Evolutionary conservation across 2,797 vertebrate genomes (phyloP).

Genomic region (Anabas testudineus): DNA sequence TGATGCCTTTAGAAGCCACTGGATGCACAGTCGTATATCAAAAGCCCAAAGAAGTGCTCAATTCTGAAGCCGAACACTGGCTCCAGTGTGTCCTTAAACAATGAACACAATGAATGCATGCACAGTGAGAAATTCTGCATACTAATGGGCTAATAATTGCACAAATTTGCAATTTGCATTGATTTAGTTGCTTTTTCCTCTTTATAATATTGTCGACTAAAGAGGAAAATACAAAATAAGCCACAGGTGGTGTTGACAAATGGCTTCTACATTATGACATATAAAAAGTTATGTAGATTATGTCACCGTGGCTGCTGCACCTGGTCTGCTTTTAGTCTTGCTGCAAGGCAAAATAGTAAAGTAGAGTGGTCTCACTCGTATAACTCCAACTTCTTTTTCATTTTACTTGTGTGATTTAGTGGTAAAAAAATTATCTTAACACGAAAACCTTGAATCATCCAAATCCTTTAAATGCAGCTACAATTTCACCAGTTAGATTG

Average conservation of each 20-base stretch:
- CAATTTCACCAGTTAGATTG: no score
- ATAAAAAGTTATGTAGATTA: no score
- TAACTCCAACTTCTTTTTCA: no score
- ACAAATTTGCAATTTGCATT: no score
- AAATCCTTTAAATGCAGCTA: background rate
- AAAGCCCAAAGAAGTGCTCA: background rate
- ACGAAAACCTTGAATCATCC: background rate
- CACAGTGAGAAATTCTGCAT: no score
- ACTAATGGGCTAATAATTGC: background rate
- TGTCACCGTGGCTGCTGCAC: no score
- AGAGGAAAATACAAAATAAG: no score
- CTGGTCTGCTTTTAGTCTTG: background rate
- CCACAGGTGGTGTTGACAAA: background rate
- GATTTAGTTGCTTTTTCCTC: no score
- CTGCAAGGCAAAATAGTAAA: background rate
- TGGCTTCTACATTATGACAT: background rate
- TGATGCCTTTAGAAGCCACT: constrained; percentile 29
- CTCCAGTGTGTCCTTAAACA: no score
- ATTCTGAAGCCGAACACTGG: background rate
- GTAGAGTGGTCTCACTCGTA: no score
- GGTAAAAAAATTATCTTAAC: background rate
- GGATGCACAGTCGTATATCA: background rate
- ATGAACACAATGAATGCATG: background rate
- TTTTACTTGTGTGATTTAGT: background rate
- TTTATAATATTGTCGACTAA: background rate